Evolutionary conservation across 1,140 invertebrate species (phyloP), one percentile per base, ranked within the genome.

Genomic region (Ridgeia piscesae): DNA sequence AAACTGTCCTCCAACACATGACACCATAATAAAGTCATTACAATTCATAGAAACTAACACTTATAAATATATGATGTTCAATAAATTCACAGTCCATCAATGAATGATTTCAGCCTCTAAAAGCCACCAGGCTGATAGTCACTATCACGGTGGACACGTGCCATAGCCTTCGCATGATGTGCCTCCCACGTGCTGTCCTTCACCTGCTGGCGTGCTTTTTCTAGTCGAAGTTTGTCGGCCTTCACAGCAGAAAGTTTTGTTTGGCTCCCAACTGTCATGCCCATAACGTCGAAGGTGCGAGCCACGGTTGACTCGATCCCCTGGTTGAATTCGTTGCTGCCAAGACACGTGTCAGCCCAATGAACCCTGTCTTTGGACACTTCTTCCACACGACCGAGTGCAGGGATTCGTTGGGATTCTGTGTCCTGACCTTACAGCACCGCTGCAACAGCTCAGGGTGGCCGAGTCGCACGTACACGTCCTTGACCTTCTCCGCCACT

Each of bases 361-460:
- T 27, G 35, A 90, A 90, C 17, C 33, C 89, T 21, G n/a, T 90
- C 35, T 90, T 90, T 14, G n/a, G 35, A 33, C 11, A 90, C 35
- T 35, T 34, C 14, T 17, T 21, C n/a, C 89, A 90, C 35, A 90
- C 35, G 9, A 90, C 89, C 33, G 89, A 90, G 89, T 90, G 35
- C 34, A 90, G 89, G 35, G 34, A 90, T 27, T 90, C 89, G 35
- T 90, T 90, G 33, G 89, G 2, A 33, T 90, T 33, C 89, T 90
- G 89, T 8, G 89, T 33, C 35, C 33, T 90, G 34, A 17, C 2
- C 9, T 14, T 90, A 33, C 14, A 14, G 11, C 33, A 90, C 21
- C 89, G 33, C 31, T 90, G 14, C 31, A 89, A 27, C 33, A 90
- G 14, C 33, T 90, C 35, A 21, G 35, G 89, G 8, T 90, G 11